These are phyloP conservation scores for Hylaeus anthracinus DNA, from an alignment of 1,140 invertebrate species.

Conservation along the genomic window DNA sequence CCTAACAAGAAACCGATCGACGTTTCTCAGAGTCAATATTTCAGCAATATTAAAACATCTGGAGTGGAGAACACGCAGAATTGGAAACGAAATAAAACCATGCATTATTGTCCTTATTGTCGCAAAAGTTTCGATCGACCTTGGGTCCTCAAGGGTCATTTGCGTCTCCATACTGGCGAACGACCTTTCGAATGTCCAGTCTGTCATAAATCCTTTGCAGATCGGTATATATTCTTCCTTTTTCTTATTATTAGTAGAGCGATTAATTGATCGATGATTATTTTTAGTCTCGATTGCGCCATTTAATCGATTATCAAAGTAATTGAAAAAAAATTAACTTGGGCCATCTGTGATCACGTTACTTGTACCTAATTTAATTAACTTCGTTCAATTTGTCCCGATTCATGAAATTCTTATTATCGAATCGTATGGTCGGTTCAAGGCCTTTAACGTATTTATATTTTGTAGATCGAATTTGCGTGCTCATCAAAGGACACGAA, in stretches of 20 bases:
- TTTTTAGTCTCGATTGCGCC: too few relatives aligned
- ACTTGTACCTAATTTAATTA: not conserved
- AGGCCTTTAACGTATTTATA: not conserved
- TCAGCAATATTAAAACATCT: conserved; percentile 4
- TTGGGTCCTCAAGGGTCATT: conserved; percentile 87
- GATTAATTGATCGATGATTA: too few relatives aligned
- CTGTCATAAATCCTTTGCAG: conserved; percentile 88
- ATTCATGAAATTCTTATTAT: not conserved
- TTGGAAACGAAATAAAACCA: conserved; percentile 75
- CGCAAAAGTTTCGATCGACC: conserved; percentile 83
- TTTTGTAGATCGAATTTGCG: conserved; percentile 84
- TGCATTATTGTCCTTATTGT: conserved; percentile 81
- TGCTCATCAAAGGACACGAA: conserved; percentile 86
- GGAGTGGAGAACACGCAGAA: conserved; percentile 45
- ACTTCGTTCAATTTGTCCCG: too few relatives aligned
- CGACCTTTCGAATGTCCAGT: conserved; percentile 85
- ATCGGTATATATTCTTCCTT: conserved; percentile 81
- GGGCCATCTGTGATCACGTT: not conserved
- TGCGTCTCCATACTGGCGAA: conserved; percentile 86
- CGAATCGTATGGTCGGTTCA: not conserved
- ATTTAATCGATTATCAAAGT: too few relatives aligned
- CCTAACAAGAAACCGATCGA: conserved; percentile 39
- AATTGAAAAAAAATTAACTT: too few relatives aligned
- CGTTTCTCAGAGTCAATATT: conserved; percentile 4
- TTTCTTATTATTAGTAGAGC: not conserved